Conservation (phyloP, 2,888 invertebrate species). For the Phanerotoma sp. region DNA sequence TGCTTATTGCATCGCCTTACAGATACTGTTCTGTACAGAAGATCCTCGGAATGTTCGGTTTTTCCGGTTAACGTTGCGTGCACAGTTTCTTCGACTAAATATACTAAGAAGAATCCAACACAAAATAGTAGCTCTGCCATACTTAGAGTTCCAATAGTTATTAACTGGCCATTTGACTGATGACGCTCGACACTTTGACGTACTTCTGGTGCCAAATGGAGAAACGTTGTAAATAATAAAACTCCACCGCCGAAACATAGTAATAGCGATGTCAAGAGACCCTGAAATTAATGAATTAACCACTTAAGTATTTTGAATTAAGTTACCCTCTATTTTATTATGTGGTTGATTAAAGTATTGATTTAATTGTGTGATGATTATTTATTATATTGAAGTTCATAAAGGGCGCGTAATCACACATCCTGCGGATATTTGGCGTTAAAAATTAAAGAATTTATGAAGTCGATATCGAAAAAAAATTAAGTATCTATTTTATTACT, state of each 20-base stretch:
- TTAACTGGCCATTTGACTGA: constrained; percentile 56
- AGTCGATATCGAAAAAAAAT: too few relatives aligned
- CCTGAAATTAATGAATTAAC: constrained; percentile 46
- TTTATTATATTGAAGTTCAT: too few relatives aligned
- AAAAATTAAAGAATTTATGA: too few relatives aligned
- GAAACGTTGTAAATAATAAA: constrained; percentile 65
- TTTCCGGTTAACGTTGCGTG: constrained; percentile 58
- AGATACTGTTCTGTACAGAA: constrained; percentile 62
- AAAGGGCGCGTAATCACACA: too few relatives aligned
- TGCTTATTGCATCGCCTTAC: constrained; percentile 59
- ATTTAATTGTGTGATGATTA: too few relatives aligned
- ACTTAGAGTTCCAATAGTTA: constrained; percentile 57
- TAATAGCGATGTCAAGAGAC: constrained; percentile 62
- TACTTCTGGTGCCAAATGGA: constrained; percentile 68
- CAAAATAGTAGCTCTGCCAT: constrained; percentile 65
- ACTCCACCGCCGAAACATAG: constrained; percentile 70
- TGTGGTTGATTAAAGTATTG: too few relatives aligned
- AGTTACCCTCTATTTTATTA: constrained; percentile 2
- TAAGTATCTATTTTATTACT: too few relatives aligned
- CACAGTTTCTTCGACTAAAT: constrained; percentile 65
- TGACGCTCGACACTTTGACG: constrained; percentile 61
- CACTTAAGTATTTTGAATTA: not conserved
- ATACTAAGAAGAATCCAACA: constrained; percentile 67
- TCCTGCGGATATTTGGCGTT: too few relatives aligned
- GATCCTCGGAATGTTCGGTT: constrained; percentile 55